A percentile compares a stretch with the other conserved stretches of the same genome.
phyloP scores from a whole-genome alignment of 2,888 invertebrate species.

The Drosophila pegasa region DNA sequence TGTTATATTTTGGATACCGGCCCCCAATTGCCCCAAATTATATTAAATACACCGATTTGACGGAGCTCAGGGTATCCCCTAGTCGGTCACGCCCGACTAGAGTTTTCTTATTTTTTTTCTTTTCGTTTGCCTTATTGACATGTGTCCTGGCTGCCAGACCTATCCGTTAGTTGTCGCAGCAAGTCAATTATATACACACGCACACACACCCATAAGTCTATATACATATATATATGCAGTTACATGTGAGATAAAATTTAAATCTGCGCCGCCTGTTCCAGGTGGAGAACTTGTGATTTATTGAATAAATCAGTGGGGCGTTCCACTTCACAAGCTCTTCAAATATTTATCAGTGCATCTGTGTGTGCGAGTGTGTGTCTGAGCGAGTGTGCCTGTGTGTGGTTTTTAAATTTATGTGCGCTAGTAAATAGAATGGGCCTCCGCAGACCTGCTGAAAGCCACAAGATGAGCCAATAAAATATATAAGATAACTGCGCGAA shows the following conservation, averaged over 20 bases:
- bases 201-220: neutral
- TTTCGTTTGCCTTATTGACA: constrained; percentile 56
- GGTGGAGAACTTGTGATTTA: constrained; percentile 72
- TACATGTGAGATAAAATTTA: constrained; percentile 59
- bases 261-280: constrained; percentile 57
- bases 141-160: constrained; percentile 53
- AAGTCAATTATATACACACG: constrained; percentile 33
- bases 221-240: constrained; percentile 2
- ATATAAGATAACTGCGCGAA: constrained; percentile 30
- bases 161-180: constrained; percentile 32
- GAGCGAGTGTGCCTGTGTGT: constrained; percentile 21
- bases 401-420: constrained; percentile 73
- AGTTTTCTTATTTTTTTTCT: constrained; percentile 14
- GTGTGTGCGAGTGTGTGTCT: constrained; percentile 20
- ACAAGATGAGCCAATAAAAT: constrained; percentile 73
- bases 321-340: constrained; percentile 46
- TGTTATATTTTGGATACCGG: too few species aligned
- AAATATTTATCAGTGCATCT: constrained; percentile 66
- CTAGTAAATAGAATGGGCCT: constrained; percentile 68
- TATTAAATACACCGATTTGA: too few species aligned
- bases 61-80: too few species aligned
- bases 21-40: too few species aligned
- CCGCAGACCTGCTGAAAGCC: constrained; percentile 64
- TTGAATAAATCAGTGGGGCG: constrained; percentile 75
- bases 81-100: too few species aligned